Evolutionary conservation across 2,113 vertebrate species (phyloP).

Genomic region (Neotoma lepida): DNA sequence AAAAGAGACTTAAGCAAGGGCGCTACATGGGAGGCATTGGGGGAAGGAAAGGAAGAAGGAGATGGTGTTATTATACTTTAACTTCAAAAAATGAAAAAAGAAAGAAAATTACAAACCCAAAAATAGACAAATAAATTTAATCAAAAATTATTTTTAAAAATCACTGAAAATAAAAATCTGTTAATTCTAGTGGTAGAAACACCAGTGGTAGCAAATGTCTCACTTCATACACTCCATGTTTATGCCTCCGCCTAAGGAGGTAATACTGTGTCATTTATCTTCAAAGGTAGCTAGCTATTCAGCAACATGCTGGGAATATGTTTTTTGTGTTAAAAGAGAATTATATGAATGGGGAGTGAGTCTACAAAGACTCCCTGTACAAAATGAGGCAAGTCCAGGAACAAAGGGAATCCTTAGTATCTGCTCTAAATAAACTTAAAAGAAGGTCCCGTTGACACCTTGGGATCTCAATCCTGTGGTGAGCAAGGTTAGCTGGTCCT

Average conservation of each 20-base stretch:
- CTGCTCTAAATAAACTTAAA: background rate
- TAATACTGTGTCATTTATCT: background rate
- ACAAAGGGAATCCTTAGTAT: background rate
- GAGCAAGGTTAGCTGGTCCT: background rate
- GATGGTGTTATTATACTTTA: background rate
- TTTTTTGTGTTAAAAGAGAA: slow-evolving; percentile 25
- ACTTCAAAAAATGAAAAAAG: background rate
- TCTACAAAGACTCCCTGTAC: slow-evolving; percentile 43
- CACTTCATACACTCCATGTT: background rate
- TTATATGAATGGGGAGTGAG: background rate
- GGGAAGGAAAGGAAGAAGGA: background rate
- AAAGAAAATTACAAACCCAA: background rate
- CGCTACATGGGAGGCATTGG: background rate
- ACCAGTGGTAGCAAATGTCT: background rate
- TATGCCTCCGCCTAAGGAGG: slow-evolving; percentile 5
- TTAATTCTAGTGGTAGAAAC: slow-evolving; percentile 34
- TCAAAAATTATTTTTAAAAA: background rate
- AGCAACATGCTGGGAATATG: slow-evolving; percentile 40
- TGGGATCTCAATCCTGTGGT: background rate
- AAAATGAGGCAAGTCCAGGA: slow-evolving; percentile 39
- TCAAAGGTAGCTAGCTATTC: slow-evolving; percentile 3
- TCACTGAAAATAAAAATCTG: slow-evolving; percentile 21
- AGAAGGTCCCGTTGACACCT: background rate
- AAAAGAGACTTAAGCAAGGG: background rate
- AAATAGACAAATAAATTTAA: background rate